Base-by-base conservation (phyloP, 1,140 invertebrate genomes). In the Campoletis sonorensis region DNA sequence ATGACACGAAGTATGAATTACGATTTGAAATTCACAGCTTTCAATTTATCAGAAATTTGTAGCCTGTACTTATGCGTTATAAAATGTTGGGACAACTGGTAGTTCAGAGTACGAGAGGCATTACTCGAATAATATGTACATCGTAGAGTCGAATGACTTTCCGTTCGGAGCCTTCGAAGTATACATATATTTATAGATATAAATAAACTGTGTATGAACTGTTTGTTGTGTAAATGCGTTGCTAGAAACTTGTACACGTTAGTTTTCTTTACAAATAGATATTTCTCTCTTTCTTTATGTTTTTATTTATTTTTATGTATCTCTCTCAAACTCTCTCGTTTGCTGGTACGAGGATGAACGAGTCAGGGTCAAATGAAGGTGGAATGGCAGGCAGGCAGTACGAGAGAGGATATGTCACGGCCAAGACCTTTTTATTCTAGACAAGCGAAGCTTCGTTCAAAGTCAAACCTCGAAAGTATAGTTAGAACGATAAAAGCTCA, bases 351-450 rank as follows among this genome's bases (percentile, higher is more conserved):
- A 2, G 1, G 51, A 21, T 18, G 16, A 21, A 54, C 16, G 3
- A 54, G n/a, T 18, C 49, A 61, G 61, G 71, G 51, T 80, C 54
- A 30, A 64, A 64, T 71, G 54, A 27, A 64, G 40, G 54, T 78
- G 72, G 49, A 54, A 80, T 67, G 51, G 67, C 79, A 64, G 58
- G 67, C 79, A 64, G 58, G 4, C 21, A 10, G 61, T 26, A 26
- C 67, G 30, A 26, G 58, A 71, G 73, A 84, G 72, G 78, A 82
- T 84, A 84, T 84, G 83, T 84, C 83, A 84, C 79, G 83, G 81
- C 82, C 80, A 73, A 84, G 80, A 84, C 83, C 83, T 84, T 82
- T 84, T 51, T 70, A 54, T 84, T 81, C 80, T 73, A 37, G 40
- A 21, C 68, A 45, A 13, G 71, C 33, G 3, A 26, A 23, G 21